Evolutionary conservation across 2,113 vertebrate species (phyloP).

Genomic region (Cacatua alba): DNA sequence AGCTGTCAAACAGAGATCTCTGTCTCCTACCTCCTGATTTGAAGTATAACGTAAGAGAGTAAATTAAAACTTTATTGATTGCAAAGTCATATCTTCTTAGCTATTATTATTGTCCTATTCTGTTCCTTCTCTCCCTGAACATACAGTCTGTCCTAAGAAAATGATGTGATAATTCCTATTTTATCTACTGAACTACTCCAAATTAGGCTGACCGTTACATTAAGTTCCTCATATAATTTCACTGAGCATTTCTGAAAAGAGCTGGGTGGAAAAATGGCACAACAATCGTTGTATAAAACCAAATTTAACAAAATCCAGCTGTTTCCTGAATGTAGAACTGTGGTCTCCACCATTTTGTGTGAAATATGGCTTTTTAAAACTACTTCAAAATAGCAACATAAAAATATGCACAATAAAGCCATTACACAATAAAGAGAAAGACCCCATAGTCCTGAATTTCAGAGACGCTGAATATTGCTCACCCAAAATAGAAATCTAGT

Average conservation of each 20-base stretch:
- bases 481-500: background rate
- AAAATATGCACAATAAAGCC: background rate
- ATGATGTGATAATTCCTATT: background rate
- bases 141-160: background rate
- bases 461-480: background rate
- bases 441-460: background rate
- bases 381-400: slow-evolving; percentile 22
- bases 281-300: slow-evolving; percentile 35
- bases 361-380: background rate
- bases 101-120: background rate
- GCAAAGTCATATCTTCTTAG: background rate
- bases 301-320: slow-evolving; percentile 51
- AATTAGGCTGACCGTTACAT: background rate
- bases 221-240: background rate
- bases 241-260: slow-evolving; percentile 25
- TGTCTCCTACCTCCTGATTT: background rate
- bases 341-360: background rate
- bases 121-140: background rate
- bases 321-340: slow-evolving; percentile 4
- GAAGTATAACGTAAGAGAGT: background rate
- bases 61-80: background rate
- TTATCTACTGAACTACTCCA: background rate
- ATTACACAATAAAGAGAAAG: background rate
- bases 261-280: background rate
- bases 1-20: background rate